phyloP scores from a whole-genome alignment of 23 tunicate genomes.

The Ascidia mentula region DNA sequence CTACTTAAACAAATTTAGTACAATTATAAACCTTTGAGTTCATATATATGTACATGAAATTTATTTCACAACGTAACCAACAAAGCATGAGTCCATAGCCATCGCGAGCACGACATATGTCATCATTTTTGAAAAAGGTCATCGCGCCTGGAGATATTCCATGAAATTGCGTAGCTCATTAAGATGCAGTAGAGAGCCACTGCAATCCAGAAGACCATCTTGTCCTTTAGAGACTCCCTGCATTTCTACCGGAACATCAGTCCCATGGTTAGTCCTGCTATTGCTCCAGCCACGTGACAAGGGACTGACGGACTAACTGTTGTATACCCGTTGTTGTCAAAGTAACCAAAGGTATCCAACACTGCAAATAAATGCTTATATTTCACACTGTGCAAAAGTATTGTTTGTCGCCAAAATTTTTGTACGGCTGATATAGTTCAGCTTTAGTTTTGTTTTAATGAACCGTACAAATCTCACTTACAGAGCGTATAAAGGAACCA shows the following conservation, averaged over 20 bases:
- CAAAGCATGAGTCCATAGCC: too few species aligned
- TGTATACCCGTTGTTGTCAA: conserved; percentile 51
- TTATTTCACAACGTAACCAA: too few species aligned
- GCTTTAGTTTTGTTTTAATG: too few species aligned
- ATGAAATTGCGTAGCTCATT: conserved; percentile 70
- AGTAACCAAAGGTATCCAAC: conserved; percentile 70
- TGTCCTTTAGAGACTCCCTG: conserved; percentile 67
- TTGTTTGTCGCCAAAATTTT: too few species aligned
- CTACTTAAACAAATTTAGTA: too few species aligned
- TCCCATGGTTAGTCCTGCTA: conserved; percentile 85
- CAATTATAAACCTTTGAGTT: too few species aligned
- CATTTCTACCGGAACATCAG: conserved; percentile 70
- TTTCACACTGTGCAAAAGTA: too few species aligned
- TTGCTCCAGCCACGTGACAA: conserved; percentile 90
- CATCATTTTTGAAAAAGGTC: background rate
- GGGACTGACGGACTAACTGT: conserved; percentile 63
- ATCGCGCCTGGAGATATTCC: conserved; percentile 64
- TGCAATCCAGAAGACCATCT: conserved; percentile 53
- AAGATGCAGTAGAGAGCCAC: conserved; percentile 51
- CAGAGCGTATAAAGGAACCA: too few species aligned
- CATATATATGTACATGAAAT: too few species aligned
- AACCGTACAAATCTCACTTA: too few species aligned
- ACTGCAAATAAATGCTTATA: conserved; percentile 33
- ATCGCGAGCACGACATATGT: too few species aligned
- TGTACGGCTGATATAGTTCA: too few species aligned